Evolutionary conservation across 2,888 invertebrate species (phyloP).

Genomic region (Seira sanloemensis): DNA sequence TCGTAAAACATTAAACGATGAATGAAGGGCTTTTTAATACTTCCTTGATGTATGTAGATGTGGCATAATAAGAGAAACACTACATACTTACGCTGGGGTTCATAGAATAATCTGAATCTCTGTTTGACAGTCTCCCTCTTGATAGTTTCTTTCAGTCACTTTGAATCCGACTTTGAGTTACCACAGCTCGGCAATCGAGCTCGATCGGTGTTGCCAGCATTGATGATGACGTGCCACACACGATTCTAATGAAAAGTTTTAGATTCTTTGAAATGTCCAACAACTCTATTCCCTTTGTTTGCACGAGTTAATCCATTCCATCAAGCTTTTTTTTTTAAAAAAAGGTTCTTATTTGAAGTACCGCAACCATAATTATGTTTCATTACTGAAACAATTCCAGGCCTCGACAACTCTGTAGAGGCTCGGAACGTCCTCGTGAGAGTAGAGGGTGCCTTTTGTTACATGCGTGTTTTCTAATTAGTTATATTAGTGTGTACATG

Average conservation of each 20-base stretch:
- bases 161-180: neutral
- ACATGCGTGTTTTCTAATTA: conserved; percentile 11
- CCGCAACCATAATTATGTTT: neutral
- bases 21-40: neutral
- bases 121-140: too few species aligned
- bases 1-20: neutral
- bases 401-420: neutral
- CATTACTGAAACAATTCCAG: neutral
- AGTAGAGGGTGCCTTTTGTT: neutral
- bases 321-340: too few species aligned
- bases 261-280: conserved; percentile 2
- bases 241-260: conserved; percentile 9
- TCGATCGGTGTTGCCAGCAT: neutral
- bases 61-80: neutral
- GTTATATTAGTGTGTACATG: too few species aligned
- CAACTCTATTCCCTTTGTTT: conserved; percentile 3
- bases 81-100: too few species aligned
- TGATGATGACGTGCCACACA: conserved; percentile 28
- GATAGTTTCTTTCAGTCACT: neutral
- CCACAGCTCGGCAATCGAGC: neutral
- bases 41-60: neutral
- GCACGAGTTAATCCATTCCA: too few species aligned
- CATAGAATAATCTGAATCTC: too few species aligned
- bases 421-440: neutral
- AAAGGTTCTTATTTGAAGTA: neutral